A percentile compares a stretch with the other conserved stretches of the same genome.
These are phyloP conservation scores for Leucophenga varia DNA, from an alignment of 1,140 invertebrate genomes.

Conservation along the genomic window DNA sequence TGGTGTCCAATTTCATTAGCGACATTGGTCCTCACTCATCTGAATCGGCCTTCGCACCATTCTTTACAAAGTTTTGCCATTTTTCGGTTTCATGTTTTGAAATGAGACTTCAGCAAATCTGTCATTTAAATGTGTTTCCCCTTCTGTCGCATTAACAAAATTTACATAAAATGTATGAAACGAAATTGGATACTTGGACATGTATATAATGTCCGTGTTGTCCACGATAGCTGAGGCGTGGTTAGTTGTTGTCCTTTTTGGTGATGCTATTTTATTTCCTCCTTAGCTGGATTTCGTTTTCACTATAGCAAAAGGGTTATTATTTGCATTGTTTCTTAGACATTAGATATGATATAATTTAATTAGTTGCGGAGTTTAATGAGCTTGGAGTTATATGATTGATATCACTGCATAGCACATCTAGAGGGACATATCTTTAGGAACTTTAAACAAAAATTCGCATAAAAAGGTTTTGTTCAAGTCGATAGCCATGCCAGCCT, in stretches of 20 bases:
- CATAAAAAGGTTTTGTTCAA: too few relatives aligned
- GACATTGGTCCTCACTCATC: constrained; percentile 13
- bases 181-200: constrained; percentile 46
- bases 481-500: too few relatives aligned
- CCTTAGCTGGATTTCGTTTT: too few relatives aligned
- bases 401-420: too few relatives aligned
- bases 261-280: too few relatives aligned
- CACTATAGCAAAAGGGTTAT: too few relatives aligned
- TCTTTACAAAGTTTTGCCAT: constrained; percentile 12
- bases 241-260: not conserved
- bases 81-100: constrained; percentile 29
- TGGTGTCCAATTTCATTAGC: constrained; percentile 55
- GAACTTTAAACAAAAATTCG: too few relatives aligned
- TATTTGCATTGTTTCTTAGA: constrained; percentile 13
- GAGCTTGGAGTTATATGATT: too few relatives aligned
- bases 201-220: constrained; percentile 18
- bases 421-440: too few relatives aligned
- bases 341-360: constrained; percentile 41
- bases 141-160: constrained; percentile 48
- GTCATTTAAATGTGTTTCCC: constrained; percentile 47
- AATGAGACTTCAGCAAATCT: constrained; percentile 43
- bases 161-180: constrained; percentile 41
- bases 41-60: not conserved
- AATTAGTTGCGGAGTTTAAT: too few relatives aligned
- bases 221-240: constrained; percentile 9